Evolutionary conservation across 2,797 vertebrate genomes (phyloP).

Genomic region (Emys orbicularis): DNA sequence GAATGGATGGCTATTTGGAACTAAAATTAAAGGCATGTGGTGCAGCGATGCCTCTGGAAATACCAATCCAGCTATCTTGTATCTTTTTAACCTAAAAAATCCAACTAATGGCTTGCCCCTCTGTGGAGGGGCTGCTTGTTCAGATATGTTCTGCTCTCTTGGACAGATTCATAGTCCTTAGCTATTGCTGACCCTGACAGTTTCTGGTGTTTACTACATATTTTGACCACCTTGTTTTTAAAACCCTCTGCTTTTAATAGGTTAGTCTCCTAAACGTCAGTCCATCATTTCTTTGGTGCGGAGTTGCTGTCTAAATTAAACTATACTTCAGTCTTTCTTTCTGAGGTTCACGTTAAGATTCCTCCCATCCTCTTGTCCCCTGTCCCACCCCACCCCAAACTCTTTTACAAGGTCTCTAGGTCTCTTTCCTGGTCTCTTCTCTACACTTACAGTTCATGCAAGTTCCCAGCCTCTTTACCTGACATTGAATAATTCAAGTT

Average conservation of each 20-base stretch:
- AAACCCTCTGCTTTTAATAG: neutral
- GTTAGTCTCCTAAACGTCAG: neutral
- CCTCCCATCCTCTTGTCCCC: neutral
- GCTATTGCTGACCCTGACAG: neutral
- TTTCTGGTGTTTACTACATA: neutral
- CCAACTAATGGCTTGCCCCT: neutral
- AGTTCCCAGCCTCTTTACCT: neutral
- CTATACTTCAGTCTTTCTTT: neutral
- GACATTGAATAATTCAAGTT: neutral
- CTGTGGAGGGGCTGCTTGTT: neutral
- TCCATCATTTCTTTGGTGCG: neutral
- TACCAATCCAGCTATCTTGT: neutral
- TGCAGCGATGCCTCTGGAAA: neutral
- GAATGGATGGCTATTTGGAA: rapidly evolving
- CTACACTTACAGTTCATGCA: neutral
- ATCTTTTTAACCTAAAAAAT: neutral
- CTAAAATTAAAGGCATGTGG: neutral
- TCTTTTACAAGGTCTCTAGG: neutral
- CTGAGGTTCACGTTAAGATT: neutral
- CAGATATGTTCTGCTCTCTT: neutral
- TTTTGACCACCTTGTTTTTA: neutral
- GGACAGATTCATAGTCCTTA: neutral
- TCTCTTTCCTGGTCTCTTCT: neutral
- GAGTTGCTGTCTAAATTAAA: neutral
- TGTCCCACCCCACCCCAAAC: neutral